Evolutionary conservation across 2,888 invertebrate species (phyloP), one percentile per base, ranked within the genome.

Genomic region (Disparrhopalites patrizii): DNA sequence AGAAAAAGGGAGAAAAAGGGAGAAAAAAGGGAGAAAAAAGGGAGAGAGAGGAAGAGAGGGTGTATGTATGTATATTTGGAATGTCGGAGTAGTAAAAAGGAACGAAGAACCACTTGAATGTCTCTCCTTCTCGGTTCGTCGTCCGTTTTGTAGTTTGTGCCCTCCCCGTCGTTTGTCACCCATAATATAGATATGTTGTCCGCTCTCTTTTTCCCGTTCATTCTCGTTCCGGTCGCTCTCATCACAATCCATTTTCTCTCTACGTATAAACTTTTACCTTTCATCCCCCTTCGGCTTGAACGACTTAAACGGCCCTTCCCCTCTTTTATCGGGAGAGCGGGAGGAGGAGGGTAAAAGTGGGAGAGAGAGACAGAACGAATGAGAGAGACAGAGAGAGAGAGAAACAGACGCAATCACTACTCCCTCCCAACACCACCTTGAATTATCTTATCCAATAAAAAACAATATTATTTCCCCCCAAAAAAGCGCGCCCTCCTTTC

Each of bases 91-190:
- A 47, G 23, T 8, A 23, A 23, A 47, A 23, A 47, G 47, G 7
- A 25, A 47, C 47, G 8, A 25, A 47, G 47, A 20, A 47, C 23
- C 47, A 47, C 47, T 25, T 47, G 47, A 47, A 47, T 47, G 15
- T 40, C 30, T 10, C 27, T 15, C 25, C n/a, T n/a, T 13, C 25
- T 5, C 20, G 5, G 28, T n/a, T 57, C 15, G n/a, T 57, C 15
- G 25, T 38, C 20, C 15, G 20, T 7, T 25, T 15, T 57, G 57
- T 57, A 57, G n/a, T n/a, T n/a, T 3, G 47, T 23, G 18, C 7
- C 47, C 18, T 47, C 47, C 58, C 54, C 31, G 27, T 43, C 58
- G 58, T 58, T 58, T 58, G 43, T 58, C 58, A 58, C 40, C 27
- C 57, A 8, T 10, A 40, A 40, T 57, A 57, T 25, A 57, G 25